Percentiles rank a stretch among this genome's conserved stretches.
phyloP scores from a whole-genome alignment of 2,888 invertebrate genomes.

The Pteria penguin region DNA sequence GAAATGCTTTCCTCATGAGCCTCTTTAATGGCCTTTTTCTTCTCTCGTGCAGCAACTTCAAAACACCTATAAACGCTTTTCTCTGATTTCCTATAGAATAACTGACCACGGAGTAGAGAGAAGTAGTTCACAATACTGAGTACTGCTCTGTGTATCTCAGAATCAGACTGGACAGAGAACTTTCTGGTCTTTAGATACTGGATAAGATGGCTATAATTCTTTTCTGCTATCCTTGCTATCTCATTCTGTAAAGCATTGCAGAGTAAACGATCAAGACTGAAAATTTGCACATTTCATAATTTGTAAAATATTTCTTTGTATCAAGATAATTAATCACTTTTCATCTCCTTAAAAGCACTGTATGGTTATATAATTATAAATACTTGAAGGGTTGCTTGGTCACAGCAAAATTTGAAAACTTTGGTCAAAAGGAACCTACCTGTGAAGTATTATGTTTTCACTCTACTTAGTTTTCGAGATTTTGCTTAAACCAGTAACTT shows the following conservation, averaged over 20 bases:
- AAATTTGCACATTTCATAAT: no score
- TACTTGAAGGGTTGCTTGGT: no score
- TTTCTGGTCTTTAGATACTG: constrained; percentile 51
- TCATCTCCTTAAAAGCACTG: no score
- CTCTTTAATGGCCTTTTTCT: constrained; percentile 53
- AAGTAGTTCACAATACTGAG: constrained; percentile 50
- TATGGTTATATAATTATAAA: no score
- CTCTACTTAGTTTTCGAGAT: no score
- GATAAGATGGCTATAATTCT: constrained; percentile 49
- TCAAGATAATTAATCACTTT: no score
- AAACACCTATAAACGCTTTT: constrained; percentile 23
- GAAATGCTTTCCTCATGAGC: no score
- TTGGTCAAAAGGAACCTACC: no score
- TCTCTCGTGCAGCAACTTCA: constrained; percentile 37
- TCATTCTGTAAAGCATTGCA: constrained; percentile 23
- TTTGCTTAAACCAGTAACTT: no score
- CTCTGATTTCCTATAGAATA: constrained; percentile 44
- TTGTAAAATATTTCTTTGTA: no score
- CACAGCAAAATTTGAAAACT: no score
- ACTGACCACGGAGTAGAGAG: constrained; percentile 44
- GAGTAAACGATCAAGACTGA: neutral
- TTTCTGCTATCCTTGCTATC: constrained; percentile 42
- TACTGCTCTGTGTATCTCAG: constrained; percentile 36
- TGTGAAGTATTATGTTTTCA: no score
- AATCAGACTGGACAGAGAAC: constrained; percentile 32